Percentiles rank a stretch among this genome's conserved stretches.
Evolutionary conservation across 2,797 vertebrate genomes (phyloP).

Genomic region (Falco cherrug): DNA sequence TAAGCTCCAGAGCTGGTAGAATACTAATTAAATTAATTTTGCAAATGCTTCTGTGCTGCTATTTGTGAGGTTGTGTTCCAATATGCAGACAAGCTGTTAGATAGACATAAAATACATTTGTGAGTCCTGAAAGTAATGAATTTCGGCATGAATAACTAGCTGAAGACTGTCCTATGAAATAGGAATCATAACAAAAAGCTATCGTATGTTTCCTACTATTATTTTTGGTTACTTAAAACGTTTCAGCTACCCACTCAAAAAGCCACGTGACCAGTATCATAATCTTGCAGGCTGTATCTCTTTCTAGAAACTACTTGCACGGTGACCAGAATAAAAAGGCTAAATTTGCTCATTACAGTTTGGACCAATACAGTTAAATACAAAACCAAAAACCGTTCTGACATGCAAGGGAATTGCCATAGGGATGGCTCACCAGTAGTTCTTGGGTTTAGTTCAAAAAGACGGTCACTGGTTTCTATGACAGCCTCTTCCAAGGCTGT

Average conservation of each 20-base stretch:
- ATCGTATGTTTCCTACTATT: slow-evolving; percentile 59
- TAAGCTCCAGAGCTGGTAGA: slow-evolving; percentile 42
- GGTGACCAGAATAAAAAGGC: slow-evolving; percentile 12
- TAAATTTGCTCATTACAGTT: slow-evolving; percentile 21
- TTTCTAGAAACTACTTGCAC: slow-evolving; percentile 55
- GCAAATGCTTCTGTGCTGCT: slow-evolving; percentile 23
- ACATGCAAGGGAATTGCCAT: not conserved
- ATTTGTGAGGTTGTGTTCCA: slow-evolving; percentile 55
- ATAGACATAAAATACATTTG: slow-evolving; percentile 62
- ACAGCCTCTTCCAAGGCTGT: not conserved
- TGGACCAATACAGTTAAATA: not conserved
- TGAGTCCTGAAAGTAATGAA: slow-evolving; percentile 49
- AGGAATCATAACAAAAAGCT: slow-evolving; percentile 61
- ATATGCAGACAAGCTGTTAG: slow-evolving; percentile 62
- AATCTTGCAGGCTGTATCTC: slow-evolving; percentile 25
- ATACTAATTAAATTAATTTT: slow-evolving; percentile 66
- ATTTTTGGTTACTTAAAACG: slow-evolving; percentile 66
- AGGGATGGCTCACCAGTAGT: not conserved
- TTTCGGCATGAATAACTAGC: slow-evolving; percentile 52
- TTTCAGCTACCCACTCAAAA: slow-evolving; percentile 62
- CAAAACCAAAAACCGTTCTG: not conserved
- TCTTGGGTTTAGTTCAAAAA: not conserved
- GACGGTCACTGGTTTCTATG: not conserved
- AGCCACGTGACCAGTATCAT: slow-evolving; percentile 19
- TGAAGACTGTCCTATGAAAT: slow-evolving; percentile 40